phyloP scores from a whole-genome alignment of 2,797 vertebrate species.

The Apodemus agrarius region DNA sequence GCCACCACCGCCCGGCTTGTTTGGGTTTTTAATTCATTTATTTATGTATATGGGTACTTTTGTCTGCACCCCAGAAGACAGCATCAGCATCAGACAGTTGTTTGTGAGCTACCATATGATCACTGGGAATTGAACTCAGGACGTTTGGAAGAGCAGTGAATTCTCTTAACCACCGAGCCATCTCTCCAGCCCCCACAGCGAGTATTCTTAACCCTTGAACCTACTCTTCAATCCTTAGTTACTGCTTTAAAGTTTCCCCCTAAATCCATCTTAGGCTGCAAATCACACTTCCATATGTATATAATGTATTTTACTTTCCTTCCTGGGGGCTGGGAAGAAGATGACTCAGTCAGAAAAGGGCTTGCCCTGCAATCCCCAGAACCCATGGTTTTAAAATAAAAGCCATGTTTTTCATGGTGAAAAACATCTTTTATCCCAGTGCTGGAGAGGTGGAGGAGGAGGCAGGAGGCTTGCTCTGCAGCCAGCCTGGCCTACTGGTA shows the following conservation, averaged over 20 bases:
- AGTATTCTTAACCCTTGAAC: neutral
- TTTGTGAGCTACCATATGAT: neutral
- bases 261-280: neutral
- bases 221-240: neutral
- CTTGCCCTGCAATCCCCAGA: neutral
- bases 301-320: neutral
- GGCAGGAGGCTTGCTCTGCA: neutral
- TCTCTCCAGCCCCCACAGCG: neutral
- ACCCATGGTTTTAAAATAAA: neutral
- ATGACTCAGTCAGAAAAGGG: neutral
- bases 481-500: neutral
- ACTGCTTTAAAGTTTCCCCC: neutral
- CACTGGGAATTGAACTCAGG: neutral
- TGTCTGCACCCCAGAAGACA: no score
- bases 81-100: no score
- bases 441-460: neutral
- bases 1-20: no score
- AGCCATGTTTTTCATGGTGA: neutral
- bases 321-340: neutral
- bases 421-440: neutral
- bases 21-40: no score
- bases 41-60: no score
- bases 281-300: neutral
- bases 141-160: neutral
- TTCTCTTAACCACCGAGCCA: neutral